Percentiles rank a stretch among this genome's conserved stretches.
phyloP scores from a whole-genome alignment of 2,888 invertebrate genomes.

The Hyposoter dolosus region DNA sequence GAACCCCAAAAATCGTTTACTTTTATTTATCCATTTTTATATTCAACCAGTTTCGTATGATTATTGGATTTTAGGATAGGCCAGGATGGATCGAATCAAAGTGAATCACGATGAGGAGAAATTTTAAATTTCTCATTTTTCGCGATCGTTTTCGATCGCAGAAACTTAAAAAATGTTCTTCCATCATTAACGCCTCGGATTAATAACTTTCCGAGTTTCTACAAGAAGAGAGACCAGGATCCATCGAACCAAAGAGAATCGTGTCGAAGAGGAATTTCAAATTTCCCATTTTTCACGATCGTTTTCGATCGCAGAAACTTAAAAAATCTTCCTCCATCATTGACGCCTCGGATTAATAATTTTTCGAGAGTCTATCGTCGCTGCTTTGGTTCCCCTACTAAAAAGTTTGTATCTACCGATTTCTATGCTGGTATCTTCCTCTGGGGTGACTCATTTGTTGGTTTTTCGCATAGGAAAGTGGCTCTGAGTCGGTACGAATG shows the following conservation, averaged over 20 bases:
- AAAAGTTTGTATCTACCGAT: background rate
- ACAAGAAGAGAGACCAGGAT: no score
- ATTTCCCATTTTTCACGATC: background rate
- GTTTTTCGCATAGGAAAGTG: constrained; percentile 46
- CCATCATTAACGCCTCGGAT: background rate
- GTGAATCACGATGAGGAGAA: background rate
- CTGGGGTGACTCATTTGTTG: constrained; percentile 45
- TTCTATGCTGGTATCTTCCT: no score
- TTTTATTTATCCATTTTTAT: background rate
- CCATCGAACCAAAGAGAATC: no score
- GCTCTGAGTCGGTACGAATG: constrained; percentile 72
- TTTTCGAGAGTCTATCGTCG: no score
- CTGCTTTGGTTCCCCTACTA: background rate
- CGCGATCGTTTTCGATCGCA: background rate
- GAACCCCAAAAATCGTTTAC: constrained; percentile 13
- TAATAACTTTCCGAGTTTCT: background rate
- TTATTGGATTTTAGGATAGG: background rate
- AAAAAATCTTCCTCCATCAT: background rate
- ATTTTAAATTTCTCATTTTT: background rate
- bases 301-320: background rate
- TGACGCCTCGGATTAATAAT: background rate
- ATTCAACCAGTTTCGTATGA: background rate
- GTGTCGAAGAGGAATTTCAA: no score
- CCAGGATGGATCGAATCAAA: background rate
- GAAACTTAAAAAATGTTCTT: background rate